Evolutionary conservation across 2,888 invertebrate species (phyloP).

Genomic region (Limnephilus auricula): DNA sequence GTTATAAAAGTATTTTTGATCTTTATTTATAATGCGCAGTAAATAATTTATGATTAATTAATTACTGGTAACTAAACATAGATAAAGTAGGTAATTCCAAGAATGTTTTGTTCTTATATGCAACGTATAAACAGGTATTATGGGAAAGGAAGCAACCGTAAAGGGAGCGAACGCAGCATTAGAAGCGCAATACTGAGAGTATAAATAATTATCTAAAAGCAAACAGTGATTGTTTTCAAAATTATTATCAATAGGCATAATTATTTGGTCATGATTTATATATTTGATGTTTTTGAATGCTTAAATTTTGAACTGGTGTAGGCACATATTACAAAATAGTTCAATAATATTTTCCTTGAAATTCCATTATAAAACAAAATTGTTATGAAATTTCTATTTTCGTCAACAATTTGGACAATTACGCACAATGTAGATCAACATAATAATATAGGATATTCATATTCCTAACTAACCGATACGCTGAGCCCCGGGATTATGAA

Average conservation of each 20-base stretch:
- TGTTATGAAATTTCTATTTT: neutral
- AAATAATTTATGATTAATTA: too few species aligned
- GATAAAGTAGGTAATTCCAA: too few species aligned
- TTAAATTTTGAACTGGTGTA: neutral
- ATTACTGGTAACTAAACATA: too few species aligned
- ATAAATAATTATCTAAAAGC: neutral
- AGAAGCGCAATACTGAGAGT: too few species aligned
- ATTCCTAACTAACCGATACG: neutral
- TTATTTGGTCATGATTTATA: neutral
- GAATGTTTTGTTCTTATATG: too few species aligned
- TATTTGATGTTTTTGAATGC: neutral
- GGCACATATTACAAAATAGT: neutral
- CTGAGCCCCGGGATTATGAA: neutral
- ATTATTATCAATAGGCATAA: neutral
- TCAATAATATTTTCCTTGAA: neutral
- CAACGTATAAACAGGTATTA: too few species aligned
- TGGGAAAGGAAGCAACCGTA: too few species aligned
- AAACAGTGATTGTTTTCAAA: neutral
- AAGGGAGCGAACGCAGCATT: neutral
- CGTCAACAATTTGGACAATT: neutral
- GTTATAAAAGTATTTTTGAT: too few species aligned
- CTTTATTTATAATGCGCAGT: too few species aligned
- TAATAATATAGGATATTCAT: neutral
- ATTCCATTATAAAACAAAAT: neutral
- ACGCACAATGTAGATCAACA: neutral